Conservation (phyloP, 2,888 invertebrate species). For the Epinotia brunnichana region DNA sequence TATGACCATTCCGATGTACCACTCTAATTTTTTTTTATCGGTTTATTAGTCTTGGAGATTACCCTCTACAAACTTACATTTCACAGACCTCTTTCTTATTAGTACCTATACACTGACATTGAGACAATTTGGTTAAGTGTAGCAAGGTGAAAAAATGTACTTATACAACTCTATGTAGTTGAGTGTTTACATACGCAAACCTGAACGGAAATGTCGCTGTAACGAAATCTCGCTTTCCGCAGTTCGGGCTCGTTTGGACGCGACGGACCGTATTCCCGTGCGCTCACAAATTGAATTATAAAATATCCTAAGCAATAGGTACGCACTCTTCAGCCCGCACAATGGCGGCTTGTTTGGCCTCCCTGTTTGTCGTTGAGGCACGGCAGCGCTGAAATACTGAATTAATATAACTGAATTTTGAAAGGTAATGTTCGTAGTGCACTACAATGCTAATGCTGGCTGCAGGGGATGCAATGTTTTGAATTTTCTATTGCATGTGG, state of each 20-base stretch:
- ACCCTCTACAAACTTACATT: too few species aligned
- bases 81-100: too few species aligned
- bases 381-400: constrained; percentile 63
- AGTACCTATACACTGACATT: too few species aligned
- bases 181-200: not conserved
- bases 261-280: constrained; percentile 8
- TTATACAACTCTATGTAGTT: not conserved
- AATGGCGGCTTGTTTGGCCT: constrained; percentile 68
- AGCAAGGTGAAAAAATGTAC: too few species aligned
- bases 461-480: constrained; percentile 26
- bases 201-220: not conserved
- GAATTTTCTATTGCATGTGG: constrained; percentile 35
- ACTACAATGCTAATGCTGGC: constrained; percentile 37
- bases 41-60: too few species aligned
- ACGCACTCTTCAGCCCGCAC: constrained; percentile 61
- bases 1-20: too few species aligned
- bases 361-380: constrained; percentile 63
- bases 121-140: too few species aligned
- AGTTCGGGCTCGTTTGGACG: not conserved
- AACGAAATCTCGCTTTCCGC: constrained; percentile 20
- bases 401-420: constrained; percentile 53
- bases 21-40: too few species aligned
- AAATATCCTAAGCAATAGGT: constrained; percentile 37
- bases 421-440: constrained; percentile 49
- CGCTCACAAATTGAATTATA: constrained; percentile 35